Evolutionary conservation across 2,113 vertebrate species (phyloP).

Genomic region (Hirundichthys speculiger): DNA sequence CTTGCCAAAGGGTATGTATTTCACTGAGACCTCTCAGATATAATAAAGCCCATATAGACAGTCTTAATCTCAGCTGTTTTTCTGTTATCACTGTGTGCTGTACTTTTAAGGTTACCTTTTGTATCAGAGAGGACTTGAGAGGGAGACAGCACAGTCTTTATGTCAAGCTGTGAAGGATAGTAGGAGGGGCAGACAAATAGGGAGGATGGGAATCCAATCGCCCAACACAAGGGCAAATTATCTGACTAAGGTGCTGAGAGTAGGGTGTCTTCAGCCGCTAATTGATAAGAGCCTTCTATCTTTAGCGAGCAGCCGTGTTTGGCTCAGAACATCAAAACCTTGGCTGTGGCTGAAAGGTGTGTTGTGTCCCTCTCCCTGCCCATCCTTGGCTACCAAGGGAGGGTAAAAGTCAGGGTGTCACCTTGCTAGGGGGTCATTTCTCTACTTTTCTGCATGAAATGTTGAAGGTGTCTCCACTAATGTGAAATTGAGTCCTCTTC

Average conservation of each 20-base stretch:
- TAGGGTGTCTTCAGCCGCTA: conserved; percentile 75
- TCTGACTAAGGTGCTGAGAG: conserved; percentile 78
- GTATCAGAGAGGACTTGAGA: conserved; percentile 23
- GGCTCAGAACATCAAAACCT: conserved; percentile 79
- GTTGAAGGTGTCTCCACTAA: conserved; percentile 44
- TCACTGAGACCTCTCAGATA: conserved; percentile 2
- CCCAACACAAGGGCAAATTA: conserved; percentile 73
- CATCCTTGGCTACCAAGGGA: conserved; percentile 55
- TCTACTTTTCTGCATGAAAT: conserved; percentile 54
- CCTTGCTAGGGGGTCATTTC: conserved; percentile 73
- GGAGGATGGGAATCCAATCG: conserved; percentile 76
- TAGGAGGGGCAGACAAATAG: conserved; percentile 68
- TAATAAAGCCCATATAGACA: conserved; percentile 1
- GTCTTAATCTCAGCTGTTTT: conserved; percentile 3
- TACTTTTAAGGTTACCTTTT: conserved; percentile 52
- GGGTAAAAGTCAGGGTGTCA: conserved; percentile 72
- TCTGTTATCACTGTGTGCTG: conserved; percentile 11
- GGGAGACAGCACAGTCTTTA: conserved; percentile 43
- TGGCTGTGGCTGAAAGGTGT: conserved; percentile 75
- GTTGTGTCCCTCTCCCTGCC: conserved; percentile 62
- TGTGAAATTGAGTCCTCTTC: conserved; percentile 30
- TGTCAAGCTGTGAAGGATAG: conserved; percentile 77
- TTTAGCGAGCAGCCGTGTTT: conserved; percentile 77
- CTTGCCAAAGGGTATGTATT: conserved; percentile 15
- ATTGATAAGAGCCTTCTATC: conserved; percentile 83